Percentiles rank a stretch among this genome's conserved stretches.
phyloP scores from a whole-genome alignment of 1,140 invertebrate genomes.

The Xylocopa sonorina region DNA sequence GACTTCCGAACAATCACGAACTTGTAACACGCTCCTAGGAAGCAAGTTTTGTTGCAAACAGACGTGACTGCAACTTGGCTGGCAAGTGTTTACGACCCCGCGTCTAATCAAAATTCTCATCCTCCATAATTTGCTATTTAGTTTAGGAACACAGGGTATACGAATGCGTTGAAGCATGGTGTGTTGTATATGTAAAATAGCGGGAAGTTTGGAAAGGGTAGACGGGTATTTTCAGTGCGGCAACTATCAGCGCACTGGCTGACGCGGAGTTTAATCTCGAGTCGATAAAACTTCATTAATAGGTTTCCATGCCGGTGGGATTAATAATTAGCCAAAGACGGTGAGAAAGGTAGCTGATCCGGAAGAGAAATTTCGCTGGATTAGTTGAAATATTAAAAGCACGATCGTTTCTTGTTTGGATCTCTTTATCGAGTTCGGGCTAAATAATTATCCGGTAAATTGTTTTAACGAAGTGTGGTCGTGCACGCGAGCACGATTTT shows the following conservation, averaged over 20 bases:
- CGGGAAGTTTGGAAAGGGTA: background rate
- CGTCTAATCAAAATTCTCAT: background rate
- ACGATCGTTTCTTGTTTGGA: background rate
- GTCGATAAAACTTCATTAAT: slow-evolving; percentile 50
- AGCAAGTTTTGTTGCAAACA: background rate
- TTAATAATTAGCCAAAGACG: slow-evolving; percentile 49
- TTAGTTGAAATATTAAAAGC: background rate
- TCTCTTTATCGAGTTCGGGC: too few relatives aligned
- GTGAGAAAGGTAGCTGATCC: background rate
- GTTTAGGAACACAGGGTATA: slow-evolving; percentile 4
- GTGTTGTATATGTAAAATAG: slow-evolving; percentile 3
- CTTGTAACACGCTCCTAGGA: background rate
- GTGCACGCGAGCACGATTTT: slow-evolving; percentile 11
- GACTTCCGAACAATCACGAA: background rate
- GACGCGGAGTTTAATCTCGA: slow-evolving; percentile 23
- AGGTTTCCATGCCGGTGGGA: too few relatives aligned
- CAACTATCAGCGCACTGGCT: slow-evolving; percentile 3
- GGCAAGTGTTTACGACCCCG: background rate
- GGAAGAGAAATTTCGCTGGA: too few relatives aligned
- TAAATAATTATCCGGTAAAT: slow-evolving; percentile 21
- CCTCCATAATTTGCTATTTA: background rate
- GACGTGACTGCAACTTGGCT: background rate
- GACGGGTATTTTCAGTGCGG: background rate
- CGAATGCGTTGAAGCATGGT: slow-evolving; percentile 10
- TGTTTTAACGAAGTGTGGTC: slow-evolving; percentile 12